Evolutionary conservation across 64 coral and sea anemone genomes (phyloP), one percentile per base, ranked within the genome.

Genomic region (Porites australiensis): DNA sequence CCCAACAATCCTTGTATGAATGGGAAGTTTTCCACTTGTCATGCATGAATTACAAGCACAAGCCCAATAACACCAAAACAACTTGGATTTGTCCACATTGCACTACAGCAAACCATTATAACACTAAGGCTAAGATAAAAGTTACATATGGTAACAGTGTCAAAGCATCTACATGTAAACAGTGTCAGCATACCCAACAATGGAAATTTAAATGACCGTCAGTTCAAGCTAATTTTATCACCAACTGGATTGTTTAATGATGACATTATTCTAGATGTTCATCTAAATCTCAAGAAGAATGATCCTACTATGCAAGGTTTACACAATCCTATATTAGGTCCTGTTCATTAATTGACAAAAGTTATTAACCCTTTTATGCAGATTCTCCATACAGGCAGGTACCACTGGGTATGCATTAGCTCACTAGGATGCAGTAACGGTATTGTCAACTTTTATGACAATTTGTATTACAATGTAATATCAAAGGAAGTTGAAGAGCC

Each of bases 371-470:
- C 52, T 82, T 85, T 85, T 85, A 44, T 85, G 57, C 87, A 89
- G 65, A 77, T 77, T 89, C 71, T 89, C 46, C 37, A 89, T 23
- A 89, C 87, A 76, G 87, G 87, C 71, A 89, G 45, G 75, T 60
- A 76, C 60, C 87, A 89, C 87, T 89, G 87, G 87, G 87, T 89
- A 59, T 89, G 72, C 74, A 76, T 89, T 72, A 89, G 88, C 70
- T 89, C 88, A 89, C 15, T 77, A 64, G 74, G 73, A 63, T 89
- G 88, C 58, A 58, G 60, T 58, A 44, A 63, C 62, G 88, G 88
- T 64, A 50, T 78, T 53, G 88, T 89, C 37, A 77, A 89, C 69
- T 79, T 89, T 37, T 89, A 89, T 89, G 88, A 89, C 75, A 88
- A 52, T 88, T 74, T 88, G 14, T 88, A 88, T 72, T 45, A 74